Percentiles rank a stretch among this genome's conserved stretches.
Conservation (phyloP, 2,113 vertebrate genomes). For the Aix galericulata region DNA sequence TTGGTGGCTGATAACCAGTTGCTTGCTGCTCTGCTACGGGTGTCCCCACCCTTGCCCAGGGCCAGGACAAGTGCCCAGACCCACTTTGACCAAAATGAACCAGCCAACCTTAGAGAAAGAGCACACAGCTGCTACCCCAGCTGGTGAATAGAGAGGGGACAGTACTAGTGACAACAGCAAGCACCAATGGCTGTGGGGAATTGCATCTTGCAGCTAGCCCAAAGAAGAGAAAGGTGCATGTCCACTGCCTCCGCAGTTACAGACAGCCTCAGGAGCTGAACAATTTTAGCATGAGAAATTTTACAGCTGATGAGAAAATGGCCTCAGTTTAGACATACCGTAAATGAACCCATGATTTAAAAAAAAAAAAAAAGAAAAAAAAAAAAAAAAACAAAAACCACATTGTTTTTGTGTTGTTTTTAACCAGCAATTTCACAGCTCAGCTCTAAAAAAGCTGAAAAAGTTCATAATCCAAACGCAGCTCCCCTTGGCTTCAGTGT, state of each 20-base stretch:
- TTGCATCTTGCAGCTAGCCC: neutral
- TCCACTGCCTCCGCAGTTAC: neutral
- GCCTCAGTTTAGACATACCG: neutral
- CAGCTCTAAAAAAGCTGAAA: neutral
- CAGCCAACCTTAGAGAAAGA: accelerated
- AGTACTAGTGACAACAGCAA: neutral
- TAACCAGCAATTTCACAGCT: neutral
- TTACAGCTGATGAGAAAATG: neutral
- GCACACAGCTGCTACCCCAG: neutral
- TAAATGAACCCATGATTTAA: neutral
- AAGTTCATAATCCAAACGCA: slow-evolving; percentile 4
- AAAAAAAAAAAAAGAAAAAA: neutral
- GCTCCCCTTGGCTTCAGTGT: slow-evolving; percentile 5
- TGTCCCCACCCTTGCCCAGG: neutral
- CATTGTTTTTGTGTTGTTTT: neutral
- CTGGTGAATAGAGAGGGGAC: accelerated
- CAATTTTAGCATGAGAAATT: neutral
- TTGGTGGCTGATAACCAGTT: neutral
- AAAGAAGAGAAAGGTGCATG: neutral
- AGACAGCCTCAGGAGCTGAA: neutral
- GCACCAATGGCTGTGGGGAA: neutral
- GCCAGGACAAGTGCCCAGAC: neutral
- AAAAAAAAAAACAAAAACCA: too few relatives aligned
- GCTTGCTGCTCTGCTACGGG: neutral
- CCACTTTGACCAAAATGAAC: neutral